Base-by-base conservation (phyloP, 2,888 invertebrate species). In the Panopea generosa region DNA sequence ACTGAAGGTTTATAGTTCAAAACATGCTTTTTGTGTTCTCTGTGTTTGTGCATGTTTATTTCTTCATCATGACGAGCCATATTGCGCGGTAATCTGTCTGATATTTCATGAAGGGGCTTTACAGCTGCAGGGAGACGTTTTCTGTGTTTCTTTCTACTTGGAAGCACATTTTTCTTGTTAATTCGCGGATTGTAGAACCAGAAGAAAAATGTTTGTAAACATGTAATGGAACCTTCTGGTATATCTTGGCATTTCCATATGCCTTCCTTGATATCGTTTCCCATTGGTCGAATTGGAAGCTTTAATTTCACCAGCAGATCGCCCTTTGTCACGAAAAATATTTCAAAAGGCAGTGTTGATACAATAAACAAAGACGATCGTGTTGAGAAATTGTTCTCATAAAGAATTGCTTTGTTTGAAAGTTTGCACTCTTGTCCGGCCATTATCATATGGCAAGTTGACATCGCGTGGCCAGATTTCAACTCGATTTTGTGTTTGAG, bases 141-240 rank as follows among this genome's bases (percentile, higher is more conserved):
- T 40, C 67, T 68, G 14, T 65, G 66, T 22, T 66, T 77, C 27
- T 53, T 66, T 45, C 62, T 63, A 7, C 57, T 56, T 4, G 61
- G 66, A 7, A 77, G 47, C 14, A 24, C 50, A 49, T 71, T 76
- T 40, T 76, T 74, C 26, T 59, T 69, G 20, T 65, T 76, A 38
- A 77, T 65, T 45, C 83, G 67, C 7, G 83, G 83, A 26, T 68
- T 60, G 65, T 84, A 87, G 56, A 82, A 88, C 89, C 89, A 89
- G 74, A 87, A 86, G 20, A 89, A 76, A 33, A 89, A 86, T 29
- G 85, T 88, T 56, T 86, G 85, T 22, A 89, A 65, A 27, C 88
- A 89, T 27, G 87, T 87, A 3, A 89, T 80, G 26, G 86, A 80
- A 14, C 86, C 84, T 27, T 86, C 86, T 18, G 88, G 86, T 29